These are phyloP conservation scores for Conus canariensis DNA, from an alignment of 2,888 invertebrate genomes.

Conservation along the genomic window DNA sequence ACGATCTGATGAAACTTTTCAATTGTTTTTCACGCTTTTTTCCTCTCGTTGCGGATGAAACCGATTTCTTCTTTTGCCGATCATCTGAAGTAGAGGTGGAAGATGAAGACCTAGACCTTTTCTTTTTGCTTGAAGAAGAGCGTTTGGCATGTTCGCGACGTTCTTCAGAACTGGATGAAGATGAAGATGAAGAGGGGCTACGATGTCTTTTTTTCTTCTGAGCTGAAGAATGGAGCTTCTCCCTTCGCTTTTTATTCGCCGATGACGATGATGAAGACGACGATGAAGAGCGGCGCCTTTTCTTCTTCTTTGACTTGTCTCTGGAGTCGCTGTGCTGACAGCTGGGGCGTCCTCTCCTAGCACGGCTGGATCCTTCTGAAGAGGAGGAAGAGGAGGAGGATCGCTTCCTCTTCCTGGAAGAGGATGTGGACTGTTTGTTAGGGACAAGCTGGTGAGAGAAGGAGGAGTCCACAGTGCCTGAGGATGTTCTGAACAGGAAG, in stretches of 20 bases:
- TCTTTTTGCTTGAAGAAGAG: not conserved
- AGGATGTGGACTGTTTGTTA: not conserved
- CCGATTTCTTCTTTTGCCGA: not conserved
- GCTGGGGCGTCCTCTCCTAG: not conserved
- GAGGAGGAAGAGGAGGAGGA: not conserved
- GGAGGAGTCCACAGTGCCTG: not conserved
- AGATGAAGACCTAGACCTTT: not conserved
- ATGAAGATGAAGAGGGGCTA: not conserved
- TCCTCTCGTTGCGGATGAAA: not conserved
- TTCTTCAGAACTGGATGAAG: not conserved
- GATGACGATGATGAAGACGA: constrained; percentile 14
- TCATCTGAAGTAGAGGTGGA: not conserved
- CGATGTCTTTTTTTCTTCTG: constrained; percentile 17
- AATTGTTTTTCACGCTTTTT: constrained; percentile 1
- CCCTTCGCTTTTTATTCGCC: not conserved
- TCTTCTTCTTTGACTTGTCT: constrained; percentile 20
- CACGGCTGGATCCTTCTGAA: not conserved
- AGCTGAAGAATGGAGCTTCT: not conserved
- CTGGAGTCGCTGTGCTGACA: not conserved
- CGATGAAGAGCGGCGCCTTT: not conserved
- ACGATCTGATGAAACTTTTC: not conserved
- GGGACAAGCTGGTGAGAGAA: constrained; percentile 24
- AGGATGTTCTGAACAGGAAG: not conserved
- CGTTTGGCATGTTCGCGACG: not conserved
- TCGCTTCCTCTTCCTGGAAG: not conserved